Percentiles rank a stretch among this genome's conserved stretches.
These are phyloP conservation scores for Choloepus hoffmanni DNA, from an alignment of 2,113 vertebrate species.

Conservation along the genomic window DNA sequence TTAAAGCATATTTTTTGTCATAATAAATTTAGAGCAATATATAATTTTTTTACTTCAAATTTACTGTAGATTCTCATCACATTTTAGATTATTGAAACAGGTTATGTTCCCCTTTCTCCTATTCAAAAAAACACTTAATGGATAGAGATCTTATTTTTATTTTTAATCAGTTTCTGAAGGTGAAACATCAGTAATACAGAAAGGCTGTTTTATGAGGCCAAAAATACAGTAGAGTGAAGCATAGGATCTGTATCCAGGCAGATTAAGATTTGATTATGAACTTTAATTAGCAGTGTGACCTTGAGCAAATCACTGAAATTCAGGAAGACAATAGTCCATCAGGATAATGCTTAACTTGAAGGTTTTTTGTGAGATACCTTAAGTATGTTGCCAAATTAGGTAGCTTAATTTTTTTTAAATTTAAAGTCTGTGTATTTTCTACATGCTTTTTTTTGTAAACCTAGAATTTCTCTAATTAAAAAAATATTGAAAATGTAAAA, in stretches of 20 bases:
- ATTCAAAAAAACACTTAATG: conserved; percentile 52
- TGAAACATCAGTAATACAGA: conserved; percentile 35
- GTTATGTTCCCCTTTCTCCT: conserved; percentile 44
- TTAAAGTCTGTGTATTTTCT: not conserved
- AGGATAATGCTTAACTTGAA: not conserved
- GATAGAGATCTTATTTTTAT: conserved; percentile 4
- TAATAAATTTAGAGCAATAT: conserved; percentile 7
- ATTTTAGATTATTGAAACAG: conserved; percentile 38
- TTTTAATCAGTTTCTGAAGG: conserved; percentile 49
- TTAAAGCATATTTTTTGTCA: conserved; percentile 18
- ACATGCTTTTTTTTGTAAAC: too few relatives aligned
- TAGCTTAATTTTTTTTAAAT: not conserved
- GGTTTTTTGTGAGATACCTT: not conserved
- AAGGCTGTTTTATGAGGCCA: not conserved
- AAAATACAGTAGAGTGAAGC: not conserved
- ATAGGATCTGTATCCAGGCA: not conserved
- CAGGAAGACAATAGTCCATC: not conserved
- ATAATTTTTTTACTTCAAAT: conserved; percentile 16
- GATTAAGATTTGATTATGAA: conserved; percentile 23
- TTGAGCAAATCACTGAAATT: conserved; percentile 48
- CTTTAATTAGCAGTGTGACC: conserved; percentile 5
- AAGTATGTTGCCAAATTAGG: conserved; percentile 1
- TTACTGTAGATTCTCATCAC: not conserved
- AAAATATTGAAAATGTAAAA: too few relatives aligned
- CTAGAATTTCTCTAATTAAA: too few relatives aligned